phyloP scores from a whole-genome alignment of 2,888 invertebrate species.

The Philhelius pedissequus region DNA sequence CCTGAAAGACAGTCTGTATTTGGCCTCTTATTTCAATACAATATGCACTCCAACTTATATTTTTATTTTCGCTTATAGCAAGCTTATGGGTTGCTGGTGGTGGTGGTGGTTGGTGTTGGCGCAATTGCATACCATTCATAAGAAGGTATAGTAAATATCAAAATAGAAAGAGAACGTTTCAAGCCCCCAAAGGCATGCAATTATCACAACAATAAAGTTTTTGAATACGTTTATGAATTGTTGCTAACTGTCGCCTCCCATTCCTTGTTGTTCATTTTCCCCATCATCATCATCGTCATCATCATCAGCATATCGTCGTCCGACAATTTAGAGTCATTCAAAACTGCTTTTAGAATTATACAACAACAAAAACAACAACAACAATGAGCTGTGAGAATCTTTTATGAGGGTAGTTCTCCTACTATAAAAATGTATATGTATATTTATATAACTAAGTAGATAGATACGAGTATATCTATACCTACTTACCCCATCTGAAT shows the following conservation, averaged over 20 bases:
- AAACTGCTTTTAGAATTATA: slow-evolving; percentile 39
- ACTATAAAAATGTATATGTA: too few relatives aligned
- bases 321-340: slow-evolving; percentile 53
- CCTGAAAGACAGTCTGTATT: not conserved
- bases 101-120: not conserved
- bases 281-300: not conserved
- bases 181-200: slow-evolving; percentile 57
- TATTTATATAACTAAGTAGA: too few relatives aligned
- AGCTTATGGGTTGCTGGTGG: not conserved
- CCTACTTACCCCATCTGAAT: not conserved
- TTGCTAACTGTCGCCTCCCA: slow-evolving; percentile 57
- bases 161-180: not conserved
- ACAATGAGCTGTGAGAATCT: slow-evolving; percentile 58
- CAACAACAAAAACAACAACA: slow-evolving; percentile 5
- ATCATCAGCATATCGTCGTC: not conserved
- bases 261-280: not conserved
- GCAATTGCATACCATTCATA: not conserved
- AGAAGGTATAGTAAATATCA: not conserved
- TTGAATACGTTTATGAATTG: slow-evolving; percentile 68
- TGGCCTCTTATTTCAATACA: not conserved
- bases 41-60: not conserved
- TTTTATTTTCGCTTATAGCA: not conserved
- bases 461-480: too few relatives aligned
- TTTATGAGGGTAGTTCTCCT: slow-evolving; percentile 57
- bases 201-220: slow-evolving; percentile 65